Base-by-base conservation (phyloP, 2,888 invertebrate genomes). In the Amitus sp. region DNA sequence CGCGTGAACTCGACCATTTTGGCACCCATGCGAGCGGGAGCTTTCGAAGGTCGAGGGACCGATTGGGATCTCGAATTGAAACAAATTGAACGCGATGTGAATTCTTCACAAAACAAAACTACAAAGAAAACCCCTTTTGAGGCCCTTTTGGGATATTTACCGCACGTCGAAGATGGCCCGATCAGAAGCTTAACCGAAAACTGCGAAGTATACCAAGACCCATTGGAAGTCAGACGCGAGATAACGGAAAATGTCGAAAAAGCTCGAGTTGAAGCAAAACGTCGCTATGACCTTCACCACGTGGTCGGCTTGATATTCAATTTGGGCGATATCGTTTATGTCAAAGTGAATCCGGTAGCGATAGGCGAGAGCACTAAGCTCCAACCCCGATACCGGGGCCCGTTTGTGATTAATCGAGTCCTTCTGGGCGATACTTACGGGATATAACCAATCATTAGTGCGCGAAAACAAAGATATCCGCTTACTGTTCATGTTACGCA, bases 81-180 rank as follows among this genome's bases (percentile, higher is more conserved):
- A 18, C 10, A 33, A 12, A 19, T 59, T 4, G 55, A 46, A n/a
- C 34, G 40, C 1, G 48, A 61, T 33, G 27, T 64, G 1, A 64
- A 64, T 46, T 51, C 40, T 0, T 12, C 43, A 9, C 18, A 48
- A 13, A 61, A 46, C 20, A 53, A 53, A 40, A 47, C 47, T 1
- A 65, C 65, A 6, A 47, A 57, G 2, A 13, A 39, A 6, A 19
- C 53, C 1, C 52, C 61, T 4, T 65, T 51, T 10, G 52, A 65
- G 13, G 15, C 52, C 0, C 28, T 62, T 2, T 59, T 46, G 7
- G 65, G 62, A 0, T 65, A 65, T 20, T 6, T 51, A 18, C 56
- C 65, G 1, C 55, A 56, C 0, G 47, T 57, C 46, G 50, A 45
- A 9, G 47, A 53, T 34, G 64, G 50, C 12, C 37, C 37, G 4